Conservation (phyloP, 2,888 invertebrate species). For the Melanostoma mellinum region DNA sequence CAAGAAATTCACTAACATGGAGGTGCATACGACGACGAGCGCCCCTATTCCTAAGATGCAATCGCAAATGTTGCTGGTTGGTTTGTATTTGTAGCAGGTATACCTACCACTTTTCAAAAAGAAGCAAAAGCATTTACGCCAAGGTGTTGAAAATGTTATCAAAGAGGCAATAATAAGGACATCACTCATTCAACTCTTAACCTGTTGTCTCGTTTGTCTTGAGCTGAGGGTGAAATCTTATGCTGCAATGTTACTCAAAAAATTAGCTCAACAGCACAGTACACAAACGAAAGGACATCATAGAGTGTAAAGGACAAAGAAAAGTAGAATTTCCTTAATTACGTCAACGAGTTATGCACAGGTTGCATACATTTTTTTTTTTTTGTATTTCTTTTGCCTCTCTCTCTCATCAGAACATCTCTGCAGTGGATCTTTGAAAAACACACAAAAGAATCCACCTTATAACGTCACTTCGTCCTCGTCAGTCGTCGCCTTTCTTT, state of each 20-base stretch:
- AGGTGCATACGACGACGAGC: slow-evolving; percentile 2
- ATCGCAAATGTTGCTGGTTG: slow-evolving; percentile 6
- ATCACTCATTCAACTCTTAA: slow-evolving; percentile 15
- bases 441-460: slow-evolving; percentile 26
- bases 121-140: not conserved
- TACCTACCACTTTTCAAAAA: too few relatives aligned
- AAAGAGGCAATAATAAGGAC: slow-evolving; percentile 49
- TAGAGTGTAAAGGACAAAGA: slow-evolving; percentile 4
- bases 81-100: not conserved
- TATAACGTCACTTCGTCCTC: not conserved
- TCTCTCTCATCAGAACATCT: slow-evolving; percentile 56
- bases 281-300: not conserved
- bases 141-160: slow-evolving; percentile 31
- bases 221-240: not conserved
- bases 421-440: slow-evolving; percentile 54
- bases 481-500: not conserved
- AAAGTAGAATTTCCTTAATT: slow-evolving; percentile 54
- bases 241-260: slow-evolving; percentile 33
- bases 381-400: slow-evolving; percentile 41
- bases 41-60: slow-evolving; percentile 43
- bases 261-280: slow-evolving; percentile 39
- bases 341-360: slow-evolving; percentile 42
- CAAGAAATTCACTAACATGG: slow-evolving; percentile 37
- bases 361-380: slow-evolving; percentile 50
- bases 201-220: slow-evolving; percentile 29